Conservation (phyloP, 2,113 vertebrate species). For the Burhinus bistriatus region DNA sequence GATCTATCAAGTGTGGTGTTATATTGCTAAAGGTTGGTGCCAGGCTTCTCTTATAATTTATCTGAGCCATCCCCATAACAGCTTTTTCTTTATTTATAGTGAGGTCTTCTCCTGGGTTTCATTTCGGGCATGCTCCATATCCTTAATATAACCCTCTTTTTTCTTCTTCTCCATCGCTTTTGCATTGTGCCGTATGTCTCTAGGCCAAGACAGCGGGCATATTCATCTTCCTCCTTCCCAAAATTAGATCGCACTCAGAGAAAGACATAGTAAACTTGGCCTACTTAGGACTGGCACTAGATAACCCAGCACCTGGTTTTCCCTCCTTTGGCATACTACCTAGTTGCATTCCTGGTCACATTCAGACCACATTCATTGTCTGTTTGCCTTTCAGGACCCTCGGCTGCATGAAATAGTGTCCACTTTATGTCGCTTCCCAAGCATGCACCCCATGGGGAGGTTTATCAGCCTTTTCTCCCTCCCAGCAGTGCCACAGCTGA, state of each 20-base stretch:
- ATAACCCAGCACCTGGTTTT: neutral
- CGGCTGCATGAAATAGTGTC: neutral
- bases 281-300: neutral
- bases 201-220: rapidly evolving
- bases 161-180: neutral
- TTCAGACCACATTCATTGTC: neutral
- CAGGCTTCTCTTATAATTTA: neutral
- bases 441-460: neutral
- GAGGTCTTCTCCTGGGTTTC: neutral
- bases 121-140: neutral
- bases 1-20: neutral
- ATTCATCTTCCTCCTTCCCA: neutral
- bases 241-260: neutral
- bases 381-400: neutral
- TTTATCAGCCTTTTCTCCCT: neutral
- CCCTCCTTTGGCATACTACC: neutral
- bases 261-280: neutral
- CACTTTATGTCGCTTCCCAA: neutral
- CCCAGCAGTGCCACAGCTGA: neutral
- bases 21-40: neutral
- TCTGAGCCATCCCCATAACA: neutral
- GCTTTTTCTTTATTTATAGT: neutral
- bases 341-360: neutral
- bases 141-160: neutral
- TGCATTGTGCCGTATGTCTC: neutral